Evolutionary conservation across 2,113 vertebrate genomes (phyloP), one percentile per base, ranked within the genome.

Genomic region (Xiphorhynchus elegans): DNA sequence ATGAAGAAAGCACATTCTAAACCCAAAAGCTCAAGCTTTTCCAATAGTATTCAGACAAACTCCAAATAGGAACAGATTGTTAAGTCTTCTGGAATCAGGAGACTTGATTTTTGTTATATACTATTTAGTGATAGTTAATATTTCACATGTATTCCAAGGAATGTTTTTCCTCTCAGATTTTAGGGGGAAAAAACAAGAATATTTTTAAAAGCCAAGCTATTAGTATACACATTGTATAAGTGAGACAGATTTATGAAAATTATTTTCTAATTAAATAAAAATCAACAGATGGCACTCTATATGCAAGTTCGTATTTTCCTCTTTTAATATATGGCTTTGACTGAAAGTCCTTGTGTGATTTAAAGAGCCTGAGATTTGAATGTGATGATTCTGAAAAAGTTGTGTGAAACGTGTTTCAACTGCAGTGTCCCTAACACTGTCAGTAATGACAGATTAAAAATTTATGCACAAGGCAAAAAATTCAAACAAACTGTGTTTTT

Each of bases 281-380:
- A 90, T 82, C 80, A 92, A 87, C 94, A 96, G 92, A 96, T 94
- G 93, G 91, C 63, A 88, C 88, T 83, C 49, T 83, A 91, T 81
- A 96, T 52, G 68, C 76, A 95, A 91, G 49, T 29, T 74, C 73
- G 60, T 74, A 49, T 89, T 88, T 88, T 92, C 69, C 37, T 52
- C 79, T 66, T 83, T 59, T 90, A 92, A 70, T 94, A 49, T 16
- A 59, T 25, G 18, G 14, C 44, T 76, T 64, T 33, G 31, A 73
- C 67, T 80, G 55, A 74, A 78, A 75, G 75, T n/a, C 26, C 33
- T 20, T 62, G 8, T 29, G 26, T 31, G 35, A 58, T 72, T 68
- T 68, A 20, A 93, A n/a, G 35, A 90, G 25, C 44, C 59, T 46
- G 39, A 2, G 8, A 56, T 59, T 92, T 67, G 29, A 69, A 67